phyloP scores from a whole-genome alignment of 2,888 invertebrate species.

The Furcula furcula region DNA sequence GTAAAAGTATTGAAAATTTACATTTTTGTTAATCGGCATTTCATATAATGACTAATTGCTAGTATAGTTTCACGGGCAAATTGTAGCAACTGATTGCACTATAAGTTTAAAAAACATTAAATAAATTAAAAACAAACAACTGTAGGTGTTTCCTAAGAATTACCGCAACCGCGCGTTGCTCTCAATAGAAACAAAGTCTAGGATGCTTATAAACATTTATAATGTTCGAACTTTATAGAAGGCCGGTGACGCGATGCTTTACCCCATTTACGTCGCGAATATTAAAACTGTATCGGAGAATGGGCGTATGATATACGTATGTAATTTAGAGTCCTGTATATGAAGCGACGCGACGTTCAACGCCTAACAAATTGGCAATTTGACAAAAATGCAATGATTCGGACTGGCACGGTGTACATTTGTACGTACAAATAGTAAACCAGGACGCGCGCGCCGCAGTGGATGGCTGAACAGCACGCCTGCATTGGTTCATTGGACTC shows the following conservation, averaged over 20 bases:
- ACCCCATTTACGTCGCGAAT: slow-evolving; percentile 4
- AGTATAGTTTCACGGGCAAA: too few relatives aligned
- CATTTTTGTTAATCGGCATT: too few relatives aligned
- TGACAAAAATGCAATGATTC: slow-evolving; percentile 67
- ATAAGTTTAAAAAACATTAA: too few relatives aligned
- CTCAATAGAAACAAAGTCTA: slow-evolving; percentile 30
- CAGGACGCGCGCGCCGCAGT: slow-evolving; percentile 26
- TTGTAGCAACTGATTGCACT: too few relatives aligned
- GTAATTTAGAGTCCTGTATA: slow-evolving; percentile 6
- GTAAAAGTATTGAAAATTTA: too few relatives aligned
- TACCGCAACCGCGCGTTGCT: slow-evolving; percentile 29
- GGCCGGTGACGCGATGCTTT: background rate
- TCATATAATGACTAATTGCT: too few relatives aligned
- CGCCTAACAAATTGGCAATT: slow-evolving; percentile 62
- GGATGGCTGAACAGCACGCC: slow-evolving; percentile 45
- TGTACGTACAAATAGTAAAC: slow-evolving; percentile 15
- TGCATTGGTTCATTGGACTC: slow-evolving; percentile 57
- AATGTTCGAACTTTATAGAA: background rate
- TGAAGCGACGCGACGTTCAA: slow-evolving; percentile 34
- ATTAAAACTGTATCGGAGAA: slow-evolving; percentile 8
- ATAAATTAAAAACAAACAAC: slow-evolving; percentile 25
- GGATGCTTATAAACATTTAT: slow-evolving; percentile 13
- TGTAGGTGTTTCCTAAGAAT: slow-evolving; percentile 28
- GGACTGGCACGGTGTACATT: slow-evolving; percentile 36
- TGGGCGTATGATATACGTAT: slow-evolving; percentile 6